phyloP scores from a whole-genome alignment of 2,888 invertebrate genomes.

The Andrena fulva region DNA sequence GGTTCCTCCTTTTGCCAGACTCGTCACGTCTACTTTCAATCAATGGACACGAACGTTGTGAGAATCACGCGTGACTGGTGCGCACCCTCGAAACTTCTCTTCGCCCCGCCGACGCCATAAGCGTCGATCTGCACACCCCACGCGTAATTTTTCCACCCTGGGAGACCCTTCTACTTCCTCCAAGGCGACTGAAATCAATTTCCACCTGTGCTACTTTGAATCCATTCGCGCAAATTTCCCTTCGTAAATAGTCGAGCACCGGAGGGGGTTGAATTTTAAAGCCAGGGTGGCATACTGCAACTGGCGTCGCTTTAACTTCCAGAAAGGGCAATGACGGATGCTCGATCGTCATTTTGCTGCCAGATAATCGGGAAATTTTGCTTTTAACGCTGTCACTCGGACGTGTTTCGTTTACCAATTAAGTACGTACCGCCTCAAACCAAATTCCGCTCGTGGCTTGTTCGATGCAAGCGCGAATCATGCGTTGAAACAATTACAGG shows the following conservation, averaged over 20 bases:
- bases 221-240: not conserved
- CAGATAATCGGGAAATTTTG: not conserved
- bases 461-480: not conserved
- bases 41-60: slow-evolving; percentile 10
- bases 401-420: not conserved
- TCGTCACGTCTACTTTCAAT: not conserved
- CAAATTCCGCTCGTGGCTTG: not conserved
- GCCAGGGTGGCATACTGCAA: not conserved
- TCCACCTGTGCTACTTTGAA: not conserved
- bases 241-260: not conserved
- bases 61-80: not conserved
- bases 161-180: slow-evolving; percentile 3
- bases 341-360: not conserved
- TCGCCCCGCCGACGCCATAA: not conserved
- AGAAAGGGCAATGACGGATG: not conserved
- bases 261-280: not conserved
- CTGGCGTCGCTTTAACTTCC: not conserved
- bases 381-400: not conserved
- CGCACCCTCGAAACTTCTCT: slow-evolving; percentile 1
- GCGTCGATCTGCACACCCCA: not conserved
- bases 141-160: slow-evolving; percentile 19
- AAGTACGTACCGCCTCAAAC: not conserved
- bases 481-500: not conserved
- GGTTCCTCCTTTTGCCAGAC: not conserved
- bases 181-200: not conserved